These are phyloP conservation scores for Turdus rufiventris DNA, from an alignment of 2,113 vertebrate species.

Conservation along the genomic window DNA sequence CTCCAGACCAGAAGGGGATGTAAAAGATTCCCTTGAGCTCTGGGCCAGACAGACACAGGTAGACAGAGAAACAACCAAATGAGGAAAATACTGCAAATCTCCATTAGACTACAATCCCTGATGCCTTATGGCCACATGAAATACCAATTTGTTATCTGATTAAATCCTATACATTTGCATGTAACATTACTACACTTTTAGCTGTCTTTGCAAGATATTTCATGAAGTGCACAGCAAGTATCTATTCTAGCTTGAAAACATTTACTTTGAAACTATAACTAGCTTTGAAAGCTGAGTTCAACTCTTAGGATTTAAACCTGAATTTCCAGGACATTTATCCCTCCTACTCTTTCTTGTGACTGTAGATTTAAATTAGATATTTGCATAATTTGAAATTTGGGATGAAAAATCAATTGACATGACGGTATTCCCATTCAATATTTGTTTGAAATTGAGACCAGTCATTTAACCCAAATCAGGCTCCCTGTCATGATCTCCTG, in stretches of 20 bases:
- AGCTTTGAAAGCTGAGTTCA: neutral
- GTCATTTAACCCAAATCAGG: neutral
- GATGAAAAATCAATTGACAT: neutral
- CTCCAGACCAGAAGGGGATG: neutral
- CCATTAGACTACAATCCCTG: neutral
- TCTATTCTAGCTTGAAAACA: neutral
- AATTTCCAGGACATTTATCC: neutral
- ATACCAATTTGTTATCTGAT: neutral
- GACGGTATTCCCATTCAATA: neutral
- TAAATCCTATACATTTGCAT: neutral
- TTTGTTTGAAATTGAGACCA: neutral
- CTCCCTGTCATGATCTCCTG: neutral
- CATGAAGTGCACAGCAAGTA: neutral
- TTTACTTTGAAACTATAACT: neutral
- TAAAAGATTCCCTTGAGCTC: fast-evolving
- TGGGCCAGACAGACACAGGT: fast-evolving
- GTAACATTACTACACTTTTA: neutral
- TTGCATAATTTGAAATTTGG: neutral
- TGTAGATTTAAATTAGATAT: neutral
- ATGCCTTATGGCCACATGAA: neutral
- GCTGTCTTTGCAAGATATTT: neutral
- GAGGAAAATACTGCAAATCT: neutral
- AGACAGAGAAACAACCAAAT: neutral
- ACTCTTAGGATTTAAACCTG: neutral
- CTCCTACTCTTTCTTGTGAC: neutral